Evolutionary conservation across 1,140 invertebrate genomes (phyloP).

Genomic region (Pseudomyrmex pallidus): DNA sequence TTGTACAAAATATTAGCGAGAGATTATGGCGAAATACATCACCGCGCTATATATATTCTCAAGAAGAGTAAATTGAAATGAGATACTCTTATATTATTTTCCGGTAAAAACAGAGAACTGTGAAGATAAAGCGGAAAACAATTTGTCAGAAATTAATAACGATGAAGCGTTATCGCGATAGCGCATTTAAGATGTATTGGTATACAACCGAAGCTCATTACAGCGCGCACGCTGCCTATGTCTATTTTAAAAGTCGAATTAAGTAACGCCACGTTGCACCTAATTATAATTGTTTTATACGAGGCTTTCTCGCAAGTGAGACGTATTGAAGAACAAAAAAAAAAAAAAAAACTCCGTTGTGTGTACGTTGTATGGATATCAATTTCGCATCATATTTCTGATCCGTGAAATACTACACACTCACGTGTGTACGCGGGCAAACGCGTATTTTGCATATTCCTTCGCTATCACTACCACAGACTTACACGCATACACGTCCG

Average conservation of each 20-base stretch:
- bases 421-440: slow-evolving; percentile 57
- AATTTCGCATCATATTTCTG: slow-evolving; percentile 64
- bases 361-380: slow-evolving; percentile 65
- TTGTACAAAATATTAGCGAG: no score
- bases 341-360: slow-evolving; percentile 57
- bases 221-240: neutral
- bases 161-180: slow-evolving; percentile 45
- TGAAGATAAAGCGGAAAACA: slow-evolving; percentile 35
- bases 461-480: slow-evolving; percentile 14
- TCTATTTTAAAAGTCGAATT: slow-evolving; percentile 68
- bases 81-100: neutral
- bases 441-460: slow-evolving; percentile 74
- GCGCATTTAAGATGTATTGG: slow-evolving; percentile 13
- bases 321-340: slow-evolving; percentile 56
- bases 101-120: neutral
- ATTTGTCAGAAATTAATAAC: slow-evolving; percentile 70
- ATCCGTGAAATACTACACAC: slow-evolving; percentile 74
- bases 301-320: slow-evolving; percentile 67
- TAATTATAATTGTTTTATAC: slow-evolving; percentile 78
- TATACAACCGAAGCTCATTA: slow-evolving; percentile 45
- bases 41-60: neutral
- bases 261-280: slow-evolving; percentile 70
- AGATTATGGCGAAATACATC: neutral
- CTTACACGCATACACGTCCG: slow-evolving; percentile 27
- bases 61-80: neutral